Percentiles rank a stretch among this genome's conserved stretches.
These are phyloP conservation scores for Enteromius fasciolatus DNA, from an alignment of 2,797 vertebrate species.

Conservation along the genomic window DNA sequence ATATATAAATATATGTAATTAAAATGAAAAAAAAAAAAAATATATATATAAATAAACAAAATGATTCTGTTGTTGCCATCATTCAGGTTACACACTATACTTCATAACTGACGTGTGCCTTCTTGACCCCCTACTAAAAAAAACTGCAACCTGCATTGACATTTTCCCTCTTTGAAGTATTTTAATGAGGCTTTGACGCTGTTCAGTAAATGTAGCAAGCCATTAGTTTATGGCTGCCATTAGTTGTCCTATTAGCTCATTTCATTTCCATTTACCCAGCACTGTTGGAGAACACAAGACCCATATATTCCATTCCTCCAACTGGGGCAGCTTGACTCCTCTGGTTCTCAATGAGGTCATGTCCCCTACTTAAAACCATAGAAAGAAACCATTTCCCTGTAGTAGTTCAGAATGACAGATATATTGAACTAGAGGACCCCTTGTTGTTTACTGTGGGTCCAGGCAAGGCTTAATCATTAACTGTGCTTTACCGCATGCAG, in stretches of 20 bases:
- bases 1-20: too few species aligned
- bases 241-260: background rate
- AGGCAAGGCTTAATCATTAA: conserved; percentile 27
- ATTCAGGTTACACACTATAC: conserved; percentile 13
- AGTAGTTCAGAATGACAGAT: conserved; percentile 7
- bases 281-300: background rate
- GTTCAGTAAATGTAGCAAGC: background rate
- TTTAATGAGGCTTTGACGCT: conserved; percentile 22
- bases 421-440: background rate
- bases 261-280: conserved; percentile 5
- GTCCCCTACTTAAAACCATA: background rate
- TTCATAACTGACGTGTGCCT: background rate
- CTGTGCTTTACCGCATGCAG: too few species aligned
- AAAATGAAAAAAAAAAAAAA: too few species aligned
- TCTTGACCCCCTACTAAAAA: background rate
- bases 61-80: background rate
- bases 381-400: background rate
- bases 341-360: conserved; percentile 7
- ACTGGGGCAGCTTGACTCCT: background rate
- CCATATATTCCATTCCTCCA: background rate
- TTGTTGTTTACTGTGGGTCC: conserved; percentile 14
- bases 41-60: too few species aligned
- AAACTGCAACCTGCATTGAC: background rate
- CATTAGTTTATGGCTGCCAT: conserved; percentile 15
- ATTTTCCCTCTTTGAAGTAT: conserved; percentile 9